Percentiles rank a stretch among this genome's conserved stretches.
These are phyloP conservation scores for Diglossa cyanea DNA, from an alignment of 2,797 vertebrate genomes.

Conservation along the genomic window DNA sequence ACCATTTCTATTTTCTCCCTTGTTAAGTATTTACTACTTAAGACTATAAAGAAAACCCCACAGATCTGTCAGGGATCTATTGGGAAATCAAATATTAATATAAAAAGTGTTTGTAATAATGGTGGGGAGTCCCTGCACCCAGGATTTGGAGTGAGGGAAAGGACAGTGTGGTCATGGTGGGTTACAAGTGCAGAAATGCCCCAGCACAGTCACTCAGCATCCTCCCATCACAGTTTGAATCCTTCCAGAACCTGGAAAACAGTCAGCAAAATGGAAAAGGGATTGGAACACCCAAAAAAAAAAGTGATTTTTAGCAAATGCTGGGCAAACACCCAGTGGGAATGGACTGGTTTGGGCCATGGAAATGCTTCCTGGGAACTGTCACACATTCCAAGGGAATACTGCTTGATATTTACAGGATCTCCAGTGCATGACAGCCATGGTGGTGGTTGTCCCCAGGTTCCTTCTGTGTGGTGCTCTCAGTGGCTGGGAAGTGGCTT, in stretches of 20 bases:
- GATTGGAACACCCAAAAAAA: neutral
- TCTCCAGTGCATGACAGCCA: neutral
- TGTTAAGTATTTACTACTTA: neutral
- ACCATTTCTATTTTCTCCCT: neutral
- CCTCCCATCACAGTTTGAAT: neutral
- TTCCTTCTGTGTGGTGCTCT: neutral
- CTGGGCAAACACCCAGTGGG: neutral
- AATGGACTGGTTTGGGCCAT: neutral
- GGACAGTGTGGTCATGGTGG: fast-evolving
- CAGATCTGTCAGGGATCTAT: neutral
- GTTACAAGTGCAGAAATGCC: neutral
- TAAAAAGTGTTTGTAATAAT: neutral
- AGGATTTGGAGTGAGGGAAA: neutral
- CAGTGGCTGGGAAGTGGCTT: neutral
- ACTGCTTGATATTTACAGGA: neutral
- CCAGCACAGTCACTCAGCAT: neutral
- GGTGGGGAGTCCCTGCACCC: neutral
- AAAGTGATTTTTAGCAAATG: neutral
- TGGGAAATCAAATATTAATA: neutral
- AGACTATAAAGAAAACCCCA: neutral
- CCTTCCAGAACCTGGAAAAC: neutral
- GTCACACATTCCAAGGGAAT: neutral
- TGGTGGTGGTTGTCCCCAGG: fast-evolving
- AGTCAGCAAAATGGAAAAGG: neutral
- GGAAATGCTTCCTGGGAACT: neutral